A percentile compares a stretch with the other conserved stretches of the same genome.
These are phyloP conservation scores for Entelurus aequoreus DNA, from an alignment of 2,113 vertebrate species.

Conservation along the genomic window DNA sequence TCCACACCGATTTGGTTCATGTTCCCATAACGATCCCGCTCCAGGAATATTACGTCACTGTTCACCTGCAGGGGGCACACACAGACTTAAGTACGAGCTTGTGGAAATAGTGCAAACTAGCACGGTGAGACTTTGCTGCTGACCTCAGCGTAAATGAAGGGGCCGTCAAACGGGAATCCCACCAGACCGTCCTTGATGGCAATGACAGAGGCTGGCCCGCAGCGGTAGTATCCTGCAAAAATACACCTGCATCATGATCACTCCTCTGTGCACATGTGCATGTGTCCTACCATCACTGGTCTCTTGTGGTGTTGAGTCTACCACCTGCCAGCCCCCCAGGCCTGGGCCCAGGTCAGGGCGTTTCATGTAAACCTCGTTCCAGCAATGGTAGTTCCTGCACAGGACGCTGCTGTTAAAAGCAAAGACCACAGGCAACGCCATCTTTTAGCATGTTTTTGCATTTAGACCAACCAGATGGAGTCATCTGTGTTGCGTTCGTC, in stretches of 20 bases:
- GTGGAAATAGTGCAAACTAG: too few species aligned
- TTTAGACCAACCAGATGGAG: constrained; percentile 71
- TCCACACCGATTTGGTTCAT: constrained; percentile 63
- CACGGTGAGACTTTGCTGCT: not conserved
- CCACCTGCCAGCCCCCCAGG: constrained; percentile 86
- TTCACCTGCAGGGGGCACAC: constrained; percentile 75
- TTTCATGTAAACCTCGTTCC: constrained; percentile 85
- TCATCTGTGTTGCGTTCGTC: constrained; percentile 76
- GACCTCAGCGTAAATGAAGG: constrained; percentile 89
- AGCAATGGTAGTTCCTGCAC: constrained; percentile 92
- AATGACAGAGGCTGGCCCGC: constrained; percentile 82
- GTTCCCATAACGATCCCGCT: constrained; percentile 64
- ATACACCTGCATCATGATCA: not conserved
- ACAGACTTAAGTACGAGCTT: too few species aligned
- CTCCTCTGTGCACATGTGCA: not conserved
- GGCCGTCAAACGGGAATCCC: constrained; percentile 78
- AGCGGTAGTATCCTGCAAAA: constrained; percentile 80
- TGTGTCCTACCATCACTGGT: constrained; percentile 82
- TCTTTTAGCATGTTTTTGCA: not conserved
- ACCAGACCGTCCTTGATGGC: constrained; percentile 80
- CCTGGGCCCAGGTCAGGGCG: constrained; percentile 77
- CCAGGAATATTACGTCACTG: constrained; percentile 76
- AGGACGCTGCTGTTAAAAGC: not conserved
- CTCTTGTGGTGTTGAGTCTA: constrained; percentile 93
- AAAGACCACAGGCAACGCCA: too few species aligned